A percentile compares a stretch with the other conserved stretches of the same genome.
These are phyloP conservation scores for Scaptomyza tumidula DNA, from an alignment of 2,888 invertebrate species.

Conservation along the genomic window DNA sequence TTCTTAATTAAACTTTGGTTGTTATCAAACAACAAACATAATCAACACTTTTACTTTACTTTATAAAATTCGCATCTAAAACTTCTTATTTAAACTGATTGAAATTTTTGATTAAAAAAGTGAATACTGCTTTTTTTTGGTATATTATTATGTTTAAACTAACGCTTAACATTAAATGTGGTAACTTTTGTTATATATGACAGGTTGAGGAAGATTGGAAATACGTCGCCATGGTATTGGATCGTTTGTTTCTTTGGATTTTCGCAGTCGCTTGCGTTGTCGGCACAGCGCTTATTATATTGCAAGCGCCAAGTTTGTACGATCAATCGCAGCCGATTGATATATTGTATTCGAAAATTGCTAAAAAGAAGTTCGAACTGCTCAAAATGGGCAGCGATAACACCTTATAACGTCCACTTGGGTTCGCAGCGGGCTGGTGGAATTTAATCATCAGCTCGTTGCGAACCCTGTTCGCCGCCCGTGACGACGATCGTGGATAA, in stretches of 20 bases:
- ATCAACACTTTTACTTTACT: neutral
- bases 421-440: slow-evolving; percentile 87
- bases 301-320: slow-evolving; percentile 96
- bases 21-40: neutral
- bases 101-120: too few relatives aligned
- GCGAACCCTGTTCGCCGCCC: slow-evolving; percentile 88
- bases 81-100: slow-evolving; percentile 10
- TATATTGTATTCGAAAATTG: slow-evolving; percentile 95
- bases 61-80: neutral
- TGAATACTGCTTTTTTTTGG: too few relatives aligned
- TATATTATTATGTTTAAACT: too few relatives aligned
- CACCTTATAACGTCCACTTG: slow-evolving; percentile 85
- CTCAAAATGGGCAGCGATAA: slow-evolving; percentile 92
- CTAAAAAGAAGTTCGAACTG: slow-evolving; percentile 94
- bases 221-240: slow-evolving; percentile 97
- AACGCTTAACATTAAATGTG: too few relatives aligned
- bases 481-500: slow-evolving; percentile 85
- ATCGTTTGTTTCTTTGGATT: slow-evolving; percentile 97
- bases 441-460: slow-evolving; percentile 89
- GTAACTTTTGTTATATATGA: neutral
- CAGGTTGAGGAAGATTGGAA: slow-evolving; percentile 99
- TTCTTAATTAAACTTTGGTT: slow-evolving; percentile 12
- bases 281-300: slow-evolving; percentile 94
- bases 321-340: slow-evolving; percentile 95
- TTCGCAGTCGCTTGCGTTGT: slow-evolving; percentile 97